These are phyloP conservation scores for Arge pagana DNA, from an alignment of 2,888 invertebrate genomes.

Conservation along the genomic window DNA sequence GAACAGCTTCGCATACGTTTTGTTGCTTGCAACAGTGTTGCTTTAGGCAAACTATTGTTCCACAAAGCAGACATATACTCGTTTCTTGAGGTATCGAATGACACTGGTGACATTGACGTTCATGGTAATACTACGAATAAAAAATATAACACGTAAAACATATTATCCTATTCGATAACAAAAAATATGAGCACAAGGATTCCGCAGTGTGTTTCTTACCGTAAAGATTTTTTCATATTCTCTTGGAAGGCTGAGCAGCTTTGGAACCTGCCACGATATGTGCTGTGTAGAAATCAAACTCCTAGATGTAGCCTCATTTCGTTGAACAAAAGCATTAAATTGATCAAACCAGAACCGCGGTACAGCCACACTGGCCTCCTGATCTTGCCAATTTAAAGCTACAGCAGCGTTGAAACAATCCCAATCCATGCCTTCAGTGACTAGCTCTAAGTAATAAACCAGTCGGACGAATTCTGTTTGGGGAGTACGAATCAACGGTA, in stretches of 20 bases:
- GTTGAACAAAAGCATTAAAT: conserved; percentile 62
- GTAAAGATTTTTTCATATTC: conserved; percentile 92
- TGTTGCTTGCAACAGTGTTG: conserved; percentile 85
- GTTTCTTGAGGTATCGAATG: conserved; percentile 89
- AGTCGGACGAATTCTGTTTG: conserved; percentile 78
- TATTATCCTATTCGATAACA: background rate
- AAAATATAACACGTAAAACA: conserved; percentile 27
- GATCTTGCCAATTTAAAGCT: conserved; percentile 66
- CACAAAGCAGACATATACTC: conserved; percentile 90
- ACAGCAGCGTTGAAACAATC: conserved; percentile 69
- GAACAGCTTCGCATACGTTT: conserved; percentile 84
- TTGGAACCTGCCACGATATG: conserved; percentile 79
- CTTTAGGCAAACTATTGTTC: conserved; percentile 89
- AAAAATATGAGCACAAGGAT: background rate
- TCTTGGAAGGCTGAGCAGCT: conserved; percentile 81
- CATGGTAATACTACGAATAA: conserved; percentile 79
- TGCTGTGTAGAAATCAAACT: conserved; percentile 76
- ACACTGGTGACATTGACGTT: conserved; percentile 85
- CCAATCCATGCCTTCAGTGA: conserved; percentile 70
- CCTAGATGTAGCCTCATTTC: conserved; percentile 66
- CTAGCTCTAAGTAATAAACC: conserved; percentile 78
- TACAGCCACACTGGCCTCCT: conserved; percentile 58
- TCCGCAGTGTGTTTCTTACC: conserved; percentile 60
- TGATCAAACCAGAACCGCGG: conserved; percentile 74
- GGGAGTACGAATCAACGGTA: conserved; percentile 70